Percentiles rank a stretch among this genome's conserved stretches.
These are phyloP conservation scores for Podarcis raffonei DNA, from an alignment of 2,113 vertebrate genomes.

Conservation along the genomic window DNA sequence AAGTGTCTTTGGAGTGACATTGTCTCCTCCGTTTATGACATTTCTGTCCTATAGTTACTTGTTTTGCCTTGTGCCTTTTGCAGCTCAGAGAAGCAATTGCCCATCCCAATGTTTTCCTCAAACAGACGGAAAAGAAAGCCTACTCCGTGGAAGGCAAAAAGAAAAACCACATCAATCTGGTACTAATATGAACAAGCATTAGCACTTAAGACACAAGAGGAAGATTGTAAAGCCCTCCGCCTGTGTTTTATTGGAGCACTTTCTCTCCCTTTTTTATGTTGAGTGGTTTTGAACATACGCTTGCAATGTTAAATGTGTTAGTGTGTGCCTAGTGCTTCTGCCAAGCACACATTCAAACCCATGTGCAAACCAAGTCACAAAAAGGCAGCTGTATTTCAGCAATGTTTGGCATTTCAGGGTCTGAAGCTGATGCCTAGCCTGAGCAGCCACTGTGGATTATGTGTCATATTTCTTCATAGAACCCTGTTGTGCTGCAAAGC, in stretches of 20 bases:
- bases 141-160: conserved; percentile 31
- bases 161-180: conserved; percentile 2
- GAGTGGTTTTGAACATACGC: not conserved
- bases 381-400: not conserved
- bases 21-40: not conserved
- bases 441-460: not conserved
- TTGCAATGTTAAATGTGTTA: not conserved
- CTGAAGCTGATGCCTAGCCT: not conserved
- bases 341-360: not conserved
- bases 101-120: not conserved
- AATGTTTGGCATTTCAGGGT: not conserved
- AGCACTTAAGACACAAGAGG: conserved; percentile 28
- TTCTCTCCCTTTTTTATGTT: not conserved
- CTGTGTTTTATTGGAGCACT: conserved; percentile 16
- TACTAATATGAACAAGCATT: conserved; percentile 21
- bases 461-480: not conserved
- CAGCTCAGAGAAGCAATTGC: not conserved
- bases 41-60: not conserved
- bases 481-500: not conserved
- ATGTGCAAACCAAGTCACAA: not conserved
- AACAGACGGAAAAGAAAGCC: conserved; percentile 22
- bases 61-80: not conserved
- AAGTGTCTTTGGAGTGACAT: not conserved
- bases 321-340: too few relatives aligned
- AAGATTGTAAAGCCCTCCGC: not conserved